These are phyloP conservation scores for Oegoconia quadripuncta DNA, from an alignment of 2,888 invertebrate species.

Conservation along the genomic window DNA sequence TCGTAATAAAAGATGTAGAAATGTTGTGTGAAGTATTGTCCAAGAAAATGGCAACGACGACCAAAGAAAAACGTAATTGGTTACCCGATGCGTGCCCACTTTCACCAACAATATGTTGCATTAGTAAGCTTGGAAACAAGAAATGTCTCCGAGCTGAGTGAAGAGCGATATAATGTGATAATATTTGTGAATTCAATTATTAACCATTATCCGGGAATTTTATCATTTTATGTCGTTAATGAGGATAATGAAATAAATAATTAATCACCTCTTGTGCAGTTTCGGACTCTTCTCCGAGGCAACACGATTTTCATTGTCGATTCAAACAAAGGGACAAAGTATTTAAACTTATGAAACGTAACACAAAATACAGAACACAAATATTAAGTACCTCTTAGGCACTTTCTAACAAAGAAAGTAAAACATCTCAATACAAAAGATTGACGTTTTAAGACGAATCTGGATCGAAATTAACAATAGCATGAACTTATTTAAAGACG, in stretches of 20 bases:
- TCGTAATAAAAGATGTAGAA: constrained; percentile 20
- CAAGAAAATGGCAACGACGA: constrained; percentile 27
- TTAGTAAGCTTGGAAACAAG: constrained; percentile 7
- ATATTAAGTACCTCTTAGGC: constrained; percentile 15
- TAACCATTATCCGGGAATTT: neutral
- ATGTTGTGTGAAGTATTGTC: constrained; percentile 35
- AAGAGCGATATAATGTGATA: too few relatives aligned
- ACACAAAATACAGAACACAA: constrained; percentile 1
- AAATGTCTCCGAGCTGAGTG: neutral
- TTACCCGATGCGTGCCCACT: constrained; percentile 40
- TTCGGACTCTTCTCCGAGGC: neutral
- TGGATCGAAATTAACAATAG: constrained; percentile 55
- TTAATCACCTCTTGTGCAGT: neutral
- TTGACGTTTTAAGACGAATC: constrained; percentile 55
- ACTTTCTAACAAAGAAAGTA: constrained; percentile 50
- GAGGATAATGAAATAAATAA: too few relatives aligned
- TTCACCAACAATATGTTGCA: constrained; percentile 38
- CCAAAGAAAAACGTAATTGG: constrained; percentile 50
- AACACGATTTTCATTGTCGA: neutral
- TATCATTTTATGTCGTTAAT: too few relatives aligned
- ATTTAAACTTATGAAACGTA: neutral
- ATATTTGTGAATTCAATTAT: too few relatives aligned
- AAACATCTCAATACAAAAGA: constrained; percentile 47
- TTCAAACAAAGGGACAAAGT: neutral
- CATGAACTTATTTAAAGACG: constrained; percentile 54